Evolutionary conservation across 1,140 invertebrate species (phyloP).

Genomic region (Megalopta genalis): DNA sequence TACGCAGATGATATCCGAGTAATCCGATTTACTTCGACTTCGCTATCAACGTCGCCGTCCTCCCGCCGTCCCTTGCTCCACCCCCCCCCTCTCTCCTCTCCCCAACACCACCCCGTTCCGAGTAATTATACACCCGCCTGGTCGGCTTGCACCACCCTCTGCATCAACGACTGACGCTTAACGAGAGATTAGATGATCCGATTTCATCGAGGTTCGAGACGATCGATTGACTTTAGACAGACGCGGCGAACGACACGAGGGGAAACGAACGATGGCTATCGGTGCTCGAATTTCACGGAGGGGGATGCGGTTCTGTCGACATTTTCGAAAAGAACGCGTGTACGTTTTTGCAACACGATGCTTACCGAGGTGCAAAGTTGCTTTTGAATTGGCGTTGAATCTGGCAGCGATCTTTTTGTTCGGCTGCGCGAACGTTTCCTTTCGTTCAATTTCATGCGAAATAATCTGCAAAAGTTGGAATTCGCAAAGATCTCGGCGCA

Average conservation of each 20-base stretch:
- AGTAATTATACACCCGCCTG: conserved; percentile 74
- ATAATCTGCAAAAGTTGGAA: no score
- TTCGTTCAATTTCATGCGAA: no score
- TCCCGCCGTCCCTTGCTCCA: not conserved
- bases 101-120: conserved; percentile 62
- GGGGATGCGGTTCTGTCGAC: no score
- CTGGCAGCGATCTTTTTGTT: no score
- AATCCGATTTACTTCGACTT: conserved; percentile 80
- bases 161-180: conserved; percentile 57
- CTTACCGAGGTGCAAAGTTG: no score
- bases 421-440: no score
- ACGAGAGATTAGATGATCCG: conserved; percentile 66
- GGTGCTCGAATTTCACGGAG: not conserved
- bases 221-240: conserved; percentile 25
- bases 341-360: no score
- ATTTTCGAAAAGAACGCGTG: no score
- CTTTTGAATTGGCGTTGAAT: no score
- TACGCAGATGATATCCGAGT: conserved; percentile 79
- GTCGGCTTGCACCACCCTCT: conserved; percentile 36
- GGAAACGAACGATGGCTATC: conserved; percentile 2
- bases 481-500: no score
- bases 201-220: conserved; percentile 19
- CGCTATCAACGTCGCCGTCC: conserved; percentile 76
- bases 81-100: no score
- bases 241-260: not conserved